These are phyloP conservation scores for Myripristis jacobus DNA, from an alignment of 2,797 vertebrate genomes.

Conservation along the genomic window DNA sequence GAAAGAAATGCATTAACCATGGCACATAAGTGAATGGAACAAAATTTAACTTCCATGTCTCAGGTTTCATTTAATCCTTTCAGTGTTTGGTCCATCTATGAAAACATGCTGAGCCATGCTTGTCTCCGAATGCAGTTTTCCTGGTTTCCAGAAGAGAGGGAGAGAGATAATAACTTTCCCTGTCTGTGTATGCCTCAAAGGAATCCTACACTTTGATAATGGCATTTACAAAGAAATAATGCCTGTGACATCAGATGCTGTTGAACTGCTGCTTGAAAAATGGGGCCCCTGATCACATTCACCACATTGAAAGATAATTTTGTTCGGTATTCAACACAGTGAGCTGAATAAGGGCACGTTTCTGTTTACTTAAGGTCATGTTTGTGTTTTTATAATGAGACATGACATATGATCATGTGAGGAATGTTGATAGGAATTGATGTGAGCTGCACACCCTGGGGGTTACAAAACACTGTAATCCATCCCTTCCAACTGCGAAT, in stretches of 20 bases:
- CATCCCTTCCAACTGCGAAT: conserved; percentile 22
- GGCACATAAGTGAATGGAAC: conserved; percentile 1
- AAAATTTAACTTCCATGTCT: conserved; percentile 14
- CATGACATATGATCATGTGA: neutral
- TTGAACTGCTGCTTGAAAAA: conserved; percentile 33
- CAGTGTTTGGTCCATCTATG: conserved; percentile 36
- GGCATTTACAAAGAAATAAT: conserved; percentile 28
- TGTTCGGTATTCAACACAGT: conserved; percentile 3
- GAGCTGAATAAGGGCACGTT: neutral
- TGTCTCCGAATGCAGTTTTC: conserved; percentile 25
- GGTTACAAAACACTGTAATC: conserved; percentile 23
- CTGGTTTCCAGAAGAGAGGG: conserved; percentile 24
- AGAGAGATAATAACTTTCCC: conserved; percentile 17
- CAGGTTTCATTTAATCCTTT: conserved; percentile 14
- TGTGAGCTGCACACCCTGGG: conserved; percentile 9
- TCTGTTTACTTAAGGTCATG: conserved; percentile 16
- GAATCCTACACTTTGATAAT: conserved; percentile 16
- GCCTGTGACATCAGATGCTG: conserved; percentile 40
- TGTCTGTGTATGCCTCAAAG: conserved; percentile 13
- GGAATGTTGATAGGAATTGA: conserved; percentile 8
- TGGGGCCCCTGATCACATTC: conserved; percentile 11
- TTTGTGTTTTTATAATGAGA: conserved; percentile 16
- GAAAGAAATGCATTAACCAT: conserved; percentile 11
- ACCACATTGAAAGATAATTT: neutral
- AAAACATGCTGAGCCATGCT: conserved; percentile 4